Base-by-base conservation (phyloP, 2,797 vertebrate species). In the Enteromius mattozi region DNA sequence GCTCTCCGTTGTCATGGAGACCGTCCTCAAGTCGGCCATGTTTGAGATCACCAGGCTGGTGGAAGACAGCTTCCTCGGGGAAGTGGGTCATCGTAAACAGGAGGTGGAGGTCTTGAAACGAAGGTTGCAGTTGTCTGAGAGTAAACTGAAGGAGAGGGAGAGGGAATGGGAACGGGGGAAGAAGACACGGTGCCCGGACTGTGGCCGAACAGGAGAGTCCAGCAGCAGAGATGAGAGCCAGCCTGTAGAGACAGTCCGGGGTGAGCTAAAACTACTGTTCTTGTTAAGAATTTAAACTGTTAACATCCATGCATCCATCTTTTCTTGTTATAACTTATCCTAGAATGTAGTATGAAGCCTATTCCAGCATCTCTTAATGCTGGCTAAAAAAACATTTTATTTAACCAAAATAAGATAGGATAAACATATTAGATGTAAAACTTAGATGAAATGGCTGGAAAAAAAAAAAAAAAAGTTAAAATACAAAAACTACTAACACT, bases 1-100 rank as follows among this genome's bases (percentile, higher is more conserved):
- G 81, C 91, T 92, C 35, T 88, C 89, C n/a, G 66, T 86, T 33
- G 83, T 92, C 80, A 90, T 92, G 91, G 91, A 92, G 83, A 90
- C 88, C 13, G 82, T 92, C 65, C 89, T 92, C 17, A 91, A 89
- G 68, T 89, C 90, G 12, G 90, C 91, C 35, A 85, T 92, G 88
- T 87, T 86, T n/a, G 91, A 92, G 79, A 90, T 92, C 68, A 91
- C 90, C 42, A 76, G 86, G 87, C 88, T 92, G 80, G 89, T 90
- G 81, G 89, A 92, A 81, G 90, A 84, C 66, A 90, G 89, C 78
- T 90, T 91, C 66, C 45, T 91, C 74, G 88, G 90, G 86, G 90
- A 92, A 79, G 86, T 89, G 66, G 82, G 87, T 24, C 89, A 79
- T n/a, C 83, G 86, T 37, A 90, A 88, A 75, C 86, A 88, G 72